A percentile compares a stretch with the other conserved stretches of the same genome.
Conservation (phyloP, 2,888 invertebrate species). For the Myathropa florea region DNA sequence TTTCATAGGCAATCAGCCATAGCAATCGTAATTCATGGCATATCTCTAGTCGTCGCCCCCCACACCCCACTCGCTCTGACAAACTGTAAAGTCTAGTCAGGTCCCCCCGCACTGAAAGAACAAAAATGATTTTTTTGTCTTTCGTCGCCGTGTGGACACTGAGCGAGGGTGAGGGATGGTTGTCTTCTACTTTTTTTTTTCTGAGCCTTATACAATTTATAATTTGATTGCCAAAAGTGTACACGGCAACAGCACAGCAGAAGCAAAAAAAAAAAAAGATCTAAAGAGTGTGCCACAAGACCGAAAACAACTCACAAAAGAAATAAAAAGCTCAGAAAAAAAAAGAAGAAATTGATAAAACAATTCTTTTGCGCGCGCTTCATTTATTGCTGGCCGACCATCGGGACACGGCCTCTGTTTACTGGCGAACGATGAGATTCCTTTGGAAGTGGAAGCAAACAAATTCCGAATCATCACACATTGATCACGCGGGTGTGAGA, state of each 20-base stretch:
- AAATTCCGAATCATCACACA: background rate
- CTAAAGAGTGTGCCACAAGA: background rate
- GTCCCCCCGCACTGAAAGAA: background rate
- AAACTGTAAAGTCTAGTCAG: constrained; percentile 4
- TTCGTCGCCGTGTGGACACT: background rate
- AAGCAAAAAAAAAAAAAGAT: background rate
- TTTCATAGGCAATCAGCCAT: constrained; percentile 53
- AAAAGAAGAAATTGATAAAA: constrained; percentile 28
- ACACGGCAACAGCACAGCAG: constrained; percentile 51
- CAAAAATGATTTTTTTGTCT: no score
- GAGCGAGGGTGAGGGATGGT: background rate
- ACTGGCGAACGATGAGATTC: background rate
- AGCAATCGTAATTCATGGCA: constrained; percentile 51
- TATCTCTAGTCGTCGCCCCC: background rate
- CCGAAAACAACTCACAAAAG: background rate
- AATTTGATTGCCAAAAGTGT: constrained; percentile 58
- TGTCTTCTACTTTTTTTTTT: background rate
- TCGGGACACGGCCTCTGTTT: constrained; percentile 24
- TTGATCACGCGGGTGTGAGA: background rate
- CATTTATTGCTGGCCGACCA: constrained; percentile 11
- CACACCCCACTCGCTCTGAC: no score
- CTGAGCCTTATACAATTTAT: constrained; percentile 37
- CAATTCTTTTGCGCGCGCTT: constrained; percentile 33
- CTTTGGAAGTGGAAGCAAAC: constrained; percentile 15
- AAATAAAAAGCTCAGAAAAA: background rate